phyloP scores from a whole-genome alignment of 2,888 invertebrate species.

The Spilarctia lutea region DNA sequence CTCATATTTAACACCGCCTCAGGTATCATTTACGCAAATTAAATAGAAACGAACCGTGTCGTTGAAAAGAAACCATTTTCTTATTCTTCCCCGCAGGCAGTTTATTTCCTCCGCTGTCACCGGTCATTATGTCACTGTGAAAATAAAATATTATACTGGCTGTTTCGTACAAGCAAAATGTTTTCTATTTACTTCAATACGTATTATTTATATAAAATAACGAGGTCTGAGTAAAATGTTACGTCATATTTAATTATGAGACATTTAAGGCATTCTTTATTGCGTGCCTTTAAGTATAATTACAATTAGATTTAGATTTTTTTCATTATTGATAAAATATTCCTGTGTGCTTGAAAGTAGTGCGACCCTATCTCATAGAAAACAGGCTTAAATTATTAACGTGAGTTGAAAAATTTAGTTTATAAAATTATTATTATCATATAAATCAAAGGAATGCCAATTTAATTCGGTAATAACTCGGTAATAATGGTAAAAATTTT shows the following conservation, averaged over 20 bases:
- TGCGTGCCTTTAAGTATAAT: background rate
- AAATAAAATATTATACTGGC: conserved; percentile 61
- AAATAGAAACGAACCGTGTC: conserved; percentile 67
- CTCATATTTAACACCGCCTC: conserved; percentile 52
- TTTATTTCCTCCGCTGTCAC: conserved; percentile 72
- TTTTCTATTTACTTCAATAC: conserved; percentile 42
- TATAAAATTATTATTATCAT: background rate
- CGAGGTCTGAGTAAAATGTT: background rate
- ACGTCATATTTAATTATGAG: background rate
- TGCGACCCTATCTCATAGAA: background rate
- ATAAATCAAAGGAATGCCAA: background rate
- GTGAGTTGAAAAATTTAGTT: background rate
- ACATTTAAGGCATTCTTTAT: conserved; percentile 3
- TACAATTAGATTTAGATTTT: background rate
- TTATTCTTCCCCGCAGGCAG: conserved; percentile 69
- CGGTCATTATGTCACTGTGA: conserved; percentile 72
- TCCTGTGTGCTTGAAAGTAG: background rate
- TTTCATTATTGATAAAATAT: background rate
- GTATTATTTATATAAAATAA: conserved; percentile 34
- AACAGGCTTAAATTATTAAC: background rate
- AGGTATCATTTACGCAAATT: conserved; percentile 69
- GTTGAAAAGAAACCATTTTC: conserved; percentile 68
- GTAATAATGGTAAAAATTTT: no score
- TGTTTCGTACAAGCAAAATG: conserved; percentile 45
- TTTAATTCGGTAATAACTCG: no score